A percentile compares a stretch with the other conserved stretches of the same genome.
Evolutionary conservation across 1,140 invertebrate genomes (phyloP).

Genomic region (Calephelis virginiensis): DNA sequence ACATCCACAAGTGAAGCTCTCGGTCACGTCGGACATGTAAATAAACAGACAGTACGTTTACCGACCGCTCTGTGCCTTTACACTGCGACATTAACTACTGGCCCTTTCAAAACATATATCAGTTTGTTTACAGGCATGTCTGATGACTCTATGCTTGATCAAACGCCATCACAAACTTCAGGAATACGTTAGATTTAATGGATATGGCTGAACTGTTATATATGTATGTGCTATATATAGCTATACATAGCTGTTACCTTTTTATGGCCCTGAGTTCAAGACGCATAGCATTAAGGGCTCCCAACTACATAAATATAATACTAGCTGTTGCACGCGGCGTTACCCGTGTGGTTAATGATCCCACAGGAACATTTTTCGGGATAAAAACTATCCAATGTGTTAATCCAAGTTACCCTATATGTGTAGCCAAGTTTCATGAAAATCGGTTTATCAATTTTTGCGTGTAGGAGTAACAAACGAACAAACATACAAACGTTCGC

Average conservation of each 20-base stretch:
- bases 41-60: neutral
- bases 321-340: no score
- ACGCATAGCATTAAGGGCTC: no score
- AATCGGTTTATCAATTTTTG: no score
- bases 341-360: no score
- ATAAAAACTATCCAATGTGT: no score
- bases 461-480: no score
- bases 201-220: slow-evolving; percentile 7
- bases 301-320: no score
- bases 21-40: neutral
- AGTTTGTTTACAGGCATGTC: slow-evolving; percentile 7
- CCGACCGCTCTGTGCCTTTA: neutral
- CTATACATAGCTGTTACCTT: neutral
- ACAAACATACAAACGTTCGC: no score
- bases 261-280: neutral
- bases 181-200: slow-evolving; percentile 23
- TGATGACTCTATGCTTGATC: slow-evolving; percentile 26
- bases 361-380: no score
- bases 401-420: no score
- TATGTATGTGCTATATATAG: no score
- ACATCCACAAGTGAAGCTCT: neutral
- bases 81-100: slow-evolving; percentile 5
- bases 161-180: slow-evolving; percentile 21
- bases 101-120: slow-evolving; percentile 10
- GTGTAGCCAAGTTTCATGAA: no score